These are phyloP conservation scores for Lampris incognitus DNA, from an alignment of 2,113 vertebrate species.

Conservation along the genomic window DNA sequence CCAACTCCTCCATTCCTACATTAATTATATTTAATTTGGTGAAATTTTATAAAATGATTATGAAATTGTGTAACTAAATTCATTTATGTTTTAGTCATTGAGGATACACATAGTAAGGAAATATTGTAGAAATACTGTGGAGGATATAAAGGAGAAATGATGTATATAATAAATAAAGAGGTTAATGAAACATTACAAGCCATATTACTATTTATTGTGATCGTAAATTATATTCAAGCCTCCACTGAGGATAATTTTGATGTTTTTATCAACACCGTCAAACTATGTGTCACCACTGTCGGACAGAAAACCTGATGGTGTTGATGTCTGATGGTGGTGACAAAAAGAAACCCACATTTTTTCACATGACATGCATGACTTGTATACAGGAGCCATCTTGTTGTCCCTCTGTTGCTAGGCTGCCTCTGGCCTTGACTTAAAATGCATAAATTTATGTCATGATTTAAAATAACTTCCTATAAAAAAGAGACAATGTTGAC, in stretches of 20 bases:
- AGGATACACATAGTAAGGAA: not conserved
- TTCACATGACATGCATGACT: conserved; percentile 21
- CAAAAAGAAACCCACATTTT: not conserved
- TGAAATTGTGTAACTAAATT: conserved; percentile 4
- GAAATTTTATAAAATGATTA: not conserved
- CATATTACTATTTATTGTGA: too few species aligned
- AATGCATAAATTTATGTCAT: conserved; percentile 20
- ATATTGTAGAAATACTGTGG: not conserved
- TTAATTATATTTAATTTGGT: not conserved
- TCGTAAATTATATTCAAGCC: not conserved
- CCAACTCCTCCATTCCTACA: too few species aligned
- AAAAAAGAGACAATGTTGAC: not conserved
- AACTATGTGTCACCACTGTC: too few species aligned
- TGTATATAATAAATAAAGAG: too few species aligned
- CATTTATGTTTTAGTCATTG: conserved; percentile 3
- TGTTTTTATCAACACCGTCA: too few species aligned
- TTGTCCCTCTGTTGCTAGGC: conserved; percentile 43
- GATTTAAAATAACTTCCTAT: conserved; percentile 10
- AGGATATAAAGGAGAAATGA: not conserved
- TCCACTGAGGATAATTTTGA: too few species aligned
- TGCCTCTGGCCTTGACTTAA: conserved; percentile 35
- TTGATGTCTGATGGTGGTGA: not conserved
- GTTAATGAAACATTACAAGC: too few species aligned
- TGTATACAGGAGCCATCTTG: conserved; percentile 20
- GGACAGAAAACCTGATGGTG: conserved; percentile 1